A percentile compares a stretch with the other conserved stretches of the same genome.
phyloP scores from a whole-genome alignment of 2,888 invertebrate genomes.

The Adineta ricciae region DNA sequence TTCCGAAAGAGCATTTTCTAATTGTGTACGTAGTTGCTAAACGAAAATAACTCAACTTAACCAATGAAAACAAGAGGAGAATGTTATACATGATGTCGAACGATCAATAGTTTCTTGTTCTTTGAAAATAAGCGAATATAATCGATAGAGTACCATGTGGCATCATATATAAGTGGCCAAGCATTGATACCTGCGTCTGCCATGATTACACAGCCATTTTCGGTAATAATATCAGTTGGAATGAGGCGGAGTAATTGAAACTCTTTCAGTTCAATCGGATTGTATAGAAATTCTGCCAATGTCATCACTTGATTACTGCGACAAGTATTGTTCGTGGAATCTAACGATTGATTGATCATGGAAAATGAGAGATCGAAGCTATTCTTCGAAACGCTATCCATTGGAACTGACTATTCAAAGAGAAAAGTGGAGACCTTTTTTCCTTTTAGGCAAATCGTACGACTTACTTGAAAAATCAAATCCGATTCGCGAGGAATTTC shows the following conservation, averaged over 20 bases:
- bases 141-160: slow-evolving; percentile 43
- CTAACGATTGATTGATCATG: not conserved
- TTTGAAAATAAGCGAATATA: slow-evolving; percentile 43
- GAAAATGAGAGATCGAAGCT: not conserved
- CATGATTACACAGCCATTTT: slow-evolving; percentile 47
- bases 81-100: slow-evolving; percentile 44
- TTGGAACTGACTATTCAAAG: not conserved
- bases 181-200: slow-evolving; percentile 44
- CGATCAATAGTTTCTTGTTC: slow-evolving; percentile 41
- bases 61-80: not conserved
- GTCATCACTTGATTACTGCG: not conserved
- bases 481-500: slow-evolving; percentile 31
- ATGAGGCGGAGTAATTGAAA: slow-evolving; percentile 43
- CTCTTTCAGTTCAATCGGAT: slow-evolving; percentile 42
- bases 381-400: not conserved
- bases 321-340: not conserved
- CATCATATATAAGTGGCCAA: slow-evolving; percentile 49
- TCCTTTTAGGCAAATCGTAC: too few species aligned
- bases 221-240: slow-evolving; percentile 44
- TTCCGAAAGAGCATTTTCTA: slow-evolving; percentile 48
- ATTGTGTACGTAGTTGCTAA: slow-evolving; percentile 47
- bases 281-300: slow-evolving; percentile 33
- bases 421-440: not conserved
- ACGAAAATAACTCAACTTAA: not conserved
- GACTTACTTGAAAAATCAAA: slow-evolving; percentile 29